Percentiles rank a stretch among this genome's conserved stretches.
Conservation (phyloP, 1,140 invertebrate genomes). For the Solen grandis region DNA sequence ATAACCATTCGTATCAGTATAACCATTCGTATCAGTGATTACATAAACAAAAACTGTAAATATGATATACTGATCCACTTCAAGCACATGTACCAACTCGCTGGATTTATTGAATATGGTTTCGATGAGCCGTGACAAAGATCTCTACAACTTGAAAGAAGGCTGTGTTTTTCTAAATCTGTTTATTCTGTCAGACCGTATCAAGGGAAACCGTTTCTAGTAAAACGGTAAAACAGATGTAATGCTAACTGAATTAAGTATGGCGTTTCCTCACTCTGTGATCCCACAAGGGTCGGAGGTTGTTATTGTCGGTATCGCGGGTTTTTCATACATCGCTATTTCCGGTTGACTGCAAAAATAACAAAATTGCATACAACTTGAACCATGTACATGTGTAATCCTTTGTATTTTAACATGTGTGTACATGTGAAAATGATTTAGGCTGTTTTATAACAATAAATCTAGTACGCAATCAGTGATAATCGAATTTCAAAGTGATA, state of each 20-base stretch:
- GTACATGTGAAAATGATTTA: slow-evolving; percentile 13
- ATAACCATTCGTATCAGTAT: no score
- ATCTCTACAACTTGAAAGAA: slow-evolving; percentile 34
- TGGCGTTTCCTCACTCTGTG: slow-evolving; percentile 1
- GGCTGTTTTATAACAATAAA: background rate
- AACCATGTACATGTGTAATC: background rate
- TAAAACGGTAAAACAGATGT: slow-evolving; percentile 40
- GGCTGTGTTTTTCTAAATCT: slow-evolving; percentile 49
- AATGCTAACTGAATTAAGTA: slow-evolving; percentile 35
- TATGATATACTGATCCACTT: no score
- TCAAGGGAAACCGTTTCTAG: slow-evolving; percentile 42
- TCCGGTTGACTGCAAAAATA: slow-evolving; percentile 11
- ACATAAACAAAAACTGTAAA: no score
- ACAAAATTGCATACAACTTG: background rate
- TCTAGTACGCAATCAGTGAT: background rate
- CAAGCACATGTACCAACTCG: no score
- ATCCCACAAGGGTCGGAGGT: slow-evolving; percentile 19
- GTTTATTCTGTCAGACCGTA: slow-evolving; percentile 49
- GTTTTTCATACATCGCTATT: slow-evolving; percentile 7
- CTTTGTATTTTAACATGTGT: background rate
- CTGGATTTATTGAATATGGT: slow-evolving; percentile 19
- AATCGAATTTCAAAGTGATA: no score
- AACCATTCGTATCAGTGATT: no score
- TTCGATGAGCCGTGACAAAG: slow-evolving; percentile 35
- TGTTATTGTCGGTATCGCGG: no score